phyloP scores from a whole-genome alignment of 2,113 vertebrate species.

The zebrafish (Danio rerio) region GRCz12tu NC_133194.1:51608501-51609000 shows the following conservation, averaged over 20 bases:
- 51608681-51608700: constrained; percentile 41
- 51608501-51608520: constrained; percentile 98
- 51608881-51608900: constrained; percentile 98
- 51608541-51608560: neutral
- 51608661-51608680: neutral
- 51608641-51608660: neutral
- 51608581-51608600: constrained; percentile 10
- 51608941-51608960: no score
- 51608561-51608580: constrained; percentile 54
- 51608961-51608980: no score
- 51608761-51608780: neutral
- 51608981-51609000: no score
- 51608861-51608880: constrained; percentile 93
- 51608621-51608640: constrained; percentile 36
- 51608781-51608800: neutral
- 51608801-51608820: constrained; percentile 84
- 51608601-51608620: constrained; percentile 53
- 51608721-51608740: no score
- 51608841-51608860: constrained; percentile 94
- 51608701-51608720: no score
- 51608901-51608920: constrained; percentile 96
- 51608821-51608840: constrained; percentile 93
- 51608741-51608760: no score
- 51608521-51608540: constrained; percentile 90
- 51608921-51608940: constrained; percentile 75